Evolutionary conservation across 23 tunicate genomes (phyloP), one percentile per base, ranked within the genome.

Genomic region (Ciona savignyi): DNA sequence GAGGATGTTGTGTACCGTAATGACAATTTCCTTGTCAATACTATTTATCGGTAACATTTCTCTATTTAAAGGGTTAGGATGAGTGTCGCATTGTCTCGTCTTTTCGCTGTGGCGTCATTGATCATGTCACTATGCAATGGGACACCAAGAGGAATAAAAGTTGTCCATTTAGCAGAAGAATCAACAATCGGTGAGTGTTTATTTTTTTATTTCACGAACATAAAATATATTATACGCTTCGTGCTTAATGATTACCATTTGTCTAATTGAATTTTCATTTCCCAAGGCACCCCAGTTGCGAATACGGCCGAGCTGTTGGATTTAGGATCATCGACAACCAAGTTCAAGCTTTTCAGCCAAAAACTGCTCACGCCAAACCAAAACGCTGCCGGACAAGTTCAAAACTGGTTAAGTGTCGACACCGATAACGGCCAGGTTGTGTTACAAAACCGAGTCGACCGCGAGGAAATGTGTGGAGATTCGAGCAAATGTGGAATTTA

Each of bases 311-410:
- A 29, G 31, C 42, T 73, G 19, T 35, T 73, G 22, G n/a, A 49
- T 30, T 25, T 81, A 4, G 28, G 67, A 25, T 23, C 78, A 32
- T 24, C 85, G 4, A n/a, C 77, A 15, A 25, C 73, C 4, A 34
- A 48, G 23, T 87, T 87, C 81, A 63, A 81, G 60, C 61, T 87
- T 15, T 71, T 87, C 33, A 87, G 77, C 81, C 82, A 87, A 51
- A 87, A 75, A 29, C 81, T 83, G 34, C 72, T 69, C 34, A 60
- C 76, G 30, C 23, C 71, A 9, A 25, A 23, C 30, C 56, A 25
- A 2, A 60, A 24, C 23, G 48, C 4, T 34, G 69, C 67, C n/a
- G 4, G 26, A 25, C 29, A 22, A 42, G 68, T 26, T 26, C 76
- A 32, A 20, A 67, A 65, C 61, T 81, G 85, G 85, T 28, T 81